Percentiles rank a stretch among this genome's conserved stretches.
phyloP scores from a whole-genome alignment of 92 coral and sea anemone genomes.

The Metridium senile region DNA sequence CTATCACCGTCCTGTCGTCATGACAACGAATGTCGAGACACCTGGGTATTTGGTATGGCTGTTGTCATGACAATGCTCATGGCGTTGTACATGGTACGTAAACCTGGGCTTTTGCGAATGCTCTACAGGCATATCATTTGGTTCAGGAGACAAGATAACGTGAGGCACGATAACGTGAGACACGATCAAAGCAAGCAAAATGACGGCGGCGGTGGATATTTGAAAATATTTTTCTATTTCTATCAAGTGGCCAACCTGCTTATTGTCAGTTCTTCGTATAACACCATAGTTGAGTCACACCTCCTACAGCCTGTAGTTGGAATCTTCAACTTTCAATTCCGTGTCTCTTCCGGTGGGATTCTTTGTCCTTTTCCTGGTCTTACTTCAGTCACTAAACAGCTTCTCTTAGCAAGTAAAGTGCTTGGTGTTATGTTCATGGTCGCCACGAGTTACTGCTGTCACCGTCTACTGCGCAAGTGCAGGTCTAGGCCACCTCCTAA shows the following conservation, averaged over 20 bases:
- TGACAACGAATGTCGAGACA: conserved; percentile 49
- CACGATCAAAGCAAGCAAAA: not conserved
- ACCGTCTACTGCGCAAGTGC: conserved; percentile 37
- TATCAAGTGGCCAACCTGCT: conserved; percentile 75
- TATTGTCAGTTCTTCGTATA: conserved; percentile 39
- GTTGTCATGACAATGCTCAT: conserved; percentile 27
- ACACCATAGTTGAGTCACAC: conserved; percentile 14
- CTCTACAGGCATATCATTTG: conserved; percentile 58
- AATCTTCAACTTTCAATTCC: conserved; percentile 66
- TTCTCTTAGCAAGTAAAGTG: conserved; percentile 50
- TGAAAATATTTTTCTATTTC: conserved; percentile 76
- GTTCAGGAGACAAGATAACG: conserved; percentile 20
- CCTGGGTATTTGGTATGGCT: conserved; percentile 73
- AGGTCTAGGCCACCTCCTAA: conserved; percentile 44
- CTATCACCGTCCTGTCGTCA: conserved; percentile 64
- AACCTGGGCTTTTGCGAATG: conserved; percentile 64
- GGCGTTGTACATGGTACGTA: conserved; percentile 64
- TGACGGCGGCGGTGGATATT: conserved; percentile 45
- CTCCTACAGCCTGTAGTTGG: too few relatives aligned
- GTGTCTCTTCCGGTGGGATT: conserved; percentile 23
- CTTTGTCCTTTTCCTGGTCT: conserved; percentile 86
- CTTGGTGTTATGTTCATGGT: conserved; percentile 44
- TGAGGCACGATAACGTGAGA: not conserved
- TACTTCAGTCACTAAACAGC: conserved; percentile 68
- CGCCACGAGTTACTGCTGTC: conserved; percentile 32